phyloP scores from a whole-genome alignment of 1,140 invertebrate genomes.

The Drosophila littoralis region DNA sequence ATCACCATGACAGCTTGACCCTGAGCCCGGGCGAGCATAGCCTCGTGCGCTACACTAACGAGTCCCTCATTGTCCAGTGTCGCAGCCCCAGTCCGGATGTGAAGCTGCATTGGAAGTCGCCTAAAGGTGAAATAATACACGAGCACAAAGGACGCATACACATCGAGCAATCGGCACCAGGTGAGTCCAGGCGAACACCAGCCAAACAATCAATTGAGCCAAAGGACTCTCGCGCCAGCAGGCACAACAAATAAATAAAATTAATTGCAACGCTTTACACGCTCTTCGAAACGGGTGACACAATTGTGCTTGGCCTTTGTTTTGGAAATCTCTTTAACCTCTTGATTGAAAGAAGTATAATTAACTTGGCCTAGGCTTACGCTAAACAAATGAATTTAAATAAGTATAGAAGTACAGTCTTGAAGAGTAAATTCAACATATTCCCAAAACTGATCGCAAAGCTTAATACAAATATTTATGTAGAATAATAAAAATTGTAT shows the following conservation, averaged over 20 bases:
- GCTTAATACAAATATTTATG: no score
- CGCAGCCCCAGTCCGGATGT: slow-evolving; percentile 65
- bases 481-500: no score
- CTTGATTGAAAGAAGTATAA: no score
- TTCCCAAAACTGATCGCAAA: no score
- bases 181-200: slow-evolving; percentile 40
- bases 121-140: slow-evolving; percentile 79
- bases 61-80: slow-evolving; percentile 84
- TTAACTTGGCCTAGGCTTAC: no score
- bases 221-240: slow-evolving; percentile 10
- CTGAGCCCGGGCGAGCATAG: slow-evolving; percentile 73
- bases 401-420: no score
- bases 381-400: no score
- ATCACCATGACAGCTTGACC: slow-evolving; percentile 67
- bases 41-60: slow-evolving; percentile 83
- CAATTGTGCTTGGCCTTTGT: no score
- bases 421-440: no score
- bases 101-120: slow-evolving; percentile 82
- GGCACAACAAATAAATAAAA: slow-evolving; percentile 76
- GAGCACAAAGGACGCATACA: slow-evolving; percentile 84
- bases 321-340: no score
- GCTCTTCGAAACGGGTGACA: neutral
- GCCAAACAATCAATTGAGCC: slow-evolving; percentile 9
- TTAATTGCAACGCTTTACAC: slow-evolving; percentile 66
- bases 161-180: slow-evolving; percentile 75